A percentile compares a stretch with the other conserved stretches of the same genome.
These are phyloP conservation scores for Volucella zonaria DNA, from an alignment of 2,888 invertebrate genomes.

Conservation along the genomic window DNA sequence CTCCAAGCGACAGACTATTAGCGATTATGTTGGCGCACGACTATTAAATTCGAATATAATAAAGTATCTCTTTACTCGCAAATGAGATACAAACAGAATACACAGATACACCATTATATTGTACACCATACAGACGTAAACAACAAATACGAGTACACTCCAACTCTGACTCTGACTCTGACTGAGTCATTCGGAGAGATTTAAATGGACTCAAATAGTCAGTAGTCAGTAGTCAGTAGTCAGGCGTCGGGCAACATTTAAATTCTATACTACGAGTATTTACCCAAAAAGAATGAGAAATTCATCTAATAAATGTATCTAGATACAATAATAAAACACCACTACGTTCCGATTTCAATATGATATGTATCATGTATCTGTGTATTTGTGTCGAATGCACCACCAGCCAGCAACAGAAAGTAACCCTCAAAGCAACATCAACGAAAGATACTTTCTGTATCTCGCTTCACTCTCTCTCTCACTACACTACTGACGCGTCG, in stretches of 20 bases:
- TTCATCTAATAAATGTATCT: slow-evolving; percentile 73
- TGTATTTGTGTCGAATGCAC: slow-evolving; percentile 38
- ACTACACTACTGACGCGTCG: no score
- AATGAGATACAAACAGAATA: slow-evolving; percentile 45
- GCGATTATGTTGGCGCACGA: slow-evolving; percentile 74
- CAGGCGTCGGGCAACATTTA: slow-evolving; percentile 42
- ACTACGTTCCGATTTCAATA: slow-evolving; percentile 4
- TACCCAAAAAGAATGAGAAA: slow-evolving; percentile 57
- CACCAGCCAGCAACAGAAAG: slow-evolving; percentile 28
- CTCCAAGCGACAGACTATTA: slow-evolving; percentile 72
- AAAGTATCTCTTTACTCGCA: slow-evolving; percentile 65
- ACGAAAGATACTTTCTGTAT: no score
- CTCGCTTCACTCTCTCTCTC: no score
- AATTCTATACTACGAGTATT: slow-evolving; percentile 52
- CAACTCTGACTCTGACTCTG: neutral
- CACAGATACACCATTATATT: neutral
- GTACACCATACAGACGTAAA: neutral
- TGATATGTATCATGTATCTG: slow-evolving; percentile 17
- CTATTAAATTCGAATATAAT: slow-evolving; percentile 74
- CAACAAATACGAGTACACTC: slow-evolving; percentile 12
- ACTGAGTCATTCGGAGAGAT: slow-evolving; percentile 26
- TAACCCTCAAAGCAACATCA: no score
- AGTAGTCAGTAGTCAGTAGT: no score
- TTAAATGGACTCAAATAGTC: no score
- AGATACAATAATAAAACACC: slow-evolving; percentile 54